Conservation (phyloP, 2,888 invertebrate species). For the Oithona nana region DNA sequence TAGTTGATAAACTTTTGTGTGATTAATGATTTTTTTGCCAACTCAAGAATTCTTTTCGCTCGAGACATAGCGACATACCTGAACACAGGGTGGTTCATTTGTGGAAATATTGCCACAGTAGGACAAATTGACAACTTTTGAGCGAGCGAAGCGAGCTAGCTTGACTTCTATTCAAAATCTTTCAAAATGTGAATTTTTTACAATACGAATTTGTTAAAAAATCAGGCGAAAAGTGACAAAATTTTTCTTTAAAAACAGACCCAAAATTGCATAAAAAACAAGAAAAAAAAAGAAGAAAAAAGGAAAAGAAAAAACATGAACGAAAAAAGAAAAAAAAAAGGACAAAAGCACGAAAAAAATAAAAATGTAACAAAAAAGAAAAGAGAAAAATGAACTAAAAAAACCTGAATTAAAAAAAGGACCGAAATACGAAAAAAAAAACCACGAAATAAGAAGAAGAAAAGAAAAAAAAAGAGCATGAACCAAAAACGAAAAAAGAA, state of each 20-base stretch:
- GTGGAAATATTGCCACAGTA: no score
- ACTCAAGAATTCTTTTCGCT: no score
- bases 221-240: constrained; percentile 24
- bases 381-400: background rate
- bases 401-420: background rate
- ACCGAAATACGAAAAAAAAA: background rate
- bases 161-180: no score
- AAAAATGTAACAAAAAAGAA: background rate
- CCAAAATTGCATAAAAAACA: constrained; percentile 17
- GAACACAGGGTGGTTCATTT: no score
- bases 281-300: constrained; percentile 17
- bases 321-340: constrained; percentile 10
- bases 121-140: no score
- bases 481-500: background rate
- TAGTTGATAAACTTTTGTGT: no score
- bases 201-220: no score
- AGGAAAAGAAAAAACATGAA: constrained; percentile 6
- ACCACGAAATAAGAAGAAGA: background rate
- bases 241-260: constrained; percentile 1
- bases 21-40: no score
- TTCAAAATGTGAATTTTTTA: no score
- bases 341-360: constrained; percentile 8
- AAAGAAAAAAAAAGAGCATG: background rate
- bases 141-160: no score
- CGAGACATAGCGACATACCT: no score